Evolutionary conservation across 2,797 vertebrate species (phyloP), one percentile per base, ranked within the genome.

Genomic region (Gymnoscopelus braueri): DNA sequence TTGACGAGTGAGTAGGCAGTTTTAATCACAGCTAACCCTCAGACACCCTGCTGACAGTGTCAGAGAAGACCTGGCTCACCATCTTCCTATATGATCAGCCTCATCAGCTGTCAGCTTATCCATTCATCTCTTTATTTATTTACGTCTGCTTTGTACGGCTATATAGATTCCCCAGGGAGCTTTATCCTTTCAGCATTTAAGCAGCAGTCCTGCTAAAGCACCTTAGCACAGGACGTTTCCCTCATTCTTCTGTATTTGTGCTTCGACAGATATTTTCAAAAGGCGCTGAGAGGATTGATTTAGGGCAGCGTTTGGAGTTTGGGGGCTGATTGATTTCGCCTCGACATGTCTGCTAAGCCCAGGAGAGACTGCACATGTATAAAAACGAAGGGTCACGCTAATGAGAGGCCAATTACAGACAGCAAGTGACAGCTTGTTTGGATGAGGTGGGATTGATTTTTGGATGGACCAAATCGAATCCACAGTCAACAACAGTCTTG

Each of bases 11-110:
- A 78, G 72, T 83, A 87, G 81, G 84, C 71, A 70, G 85, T 90
- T 90, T 92, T 93, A 93, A 92, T 93, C 92, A 92, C 78, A 73
- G 66, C 74, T 86, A 90, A 91, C 87, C 83, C 84, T 74, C 73
- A 72, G 5, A 6, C 82, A 81, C 84, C 79, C 73, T 81, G 89
- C 91, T 93, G 93, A 92, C 90, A 88, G 84, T 63, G 56, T 81
- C 80, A 84, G 79, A 84, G 86, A 83, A 71, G 77, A 84, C 83
- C 77, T 65, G 81, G 67, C 62, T 81, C 83, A 75, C 74, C 82
- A 65, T 51, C 53, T 59, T 60, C 78, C 85, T 89, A 82, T 89
- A 82, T 91, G 90, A 93, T 92, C 87, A 85, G 87, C 87, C 71
- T 80, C 91, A 90, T 91, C 91, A 85, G 84, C 84, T 88, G 87